A percentile compares a stretch with the other conserved stretches of the same genome.
Conservation (phyloP, 2,888 invertebrate species). For the Rutpela maculata region DNA sequence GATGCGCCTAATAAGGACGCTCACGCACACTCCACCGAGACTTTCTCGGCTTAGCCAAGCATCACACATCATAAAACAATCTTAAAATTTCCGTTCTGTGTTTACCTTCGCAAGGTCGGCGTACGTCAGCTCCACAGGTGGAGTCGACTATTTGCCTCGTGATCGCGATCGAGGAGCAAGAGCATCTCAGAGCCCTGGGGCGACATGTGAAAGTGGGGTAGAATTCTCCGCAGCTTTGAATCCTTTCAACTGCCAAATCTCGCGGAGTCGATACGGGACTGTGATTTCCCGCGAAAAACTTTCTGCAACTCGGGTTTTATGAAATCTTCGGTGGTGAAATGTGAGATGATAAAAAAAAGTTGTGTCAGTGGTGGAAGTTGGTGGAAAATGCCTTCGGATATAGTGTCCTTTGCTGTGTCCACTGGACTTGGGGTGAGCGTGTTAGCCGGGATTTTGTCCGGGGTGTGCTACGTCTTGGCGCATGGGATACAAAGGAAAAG, state of each 20-base stretch:
- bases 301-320: constrained; percentile 42
- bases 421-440: constrained; percentile 81
- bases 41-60: constrained; percentile 20
- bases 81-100: constrained; percentile 43
- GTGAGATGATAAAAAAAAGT: constrained; percentile 46
- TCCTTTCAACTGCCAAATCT: constrained; percentile 39
- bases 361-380: constrained; percentile 47
- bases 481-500: constrained; percentile 78
- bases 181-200: constrained; percentile 34
- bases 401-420: constrained; percentile 75
- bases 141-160: constrained; percentile 57
- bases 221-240: background rate
- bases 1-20: constrained; percentile 9
- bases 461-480: constrained; percentile 80
- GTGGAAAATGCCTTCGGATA: constrained; percentile 75
- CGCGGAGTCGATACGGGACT: background rate
- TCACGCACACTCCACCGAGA: background rate
- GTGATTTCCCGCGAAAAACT: background rate
- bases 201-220: constrained; percentile 50
- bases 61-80: constrained; percentile 9
- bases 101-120: constrained; percentile 64
- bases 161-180: constrained; percentile 49
- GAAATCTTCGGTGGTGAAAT: constrained; percentile 49
- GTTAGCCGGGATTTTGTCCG: constrained; percentile 82
- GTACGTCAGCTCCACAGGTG: constrained; percentile 54